Percentiles rank a stretch among this genome's conserved stretches.
phyloP scores from a whole-genome alignment of 2,113 vertebrate genomes.

The Bubo scandiacus region DNA sequence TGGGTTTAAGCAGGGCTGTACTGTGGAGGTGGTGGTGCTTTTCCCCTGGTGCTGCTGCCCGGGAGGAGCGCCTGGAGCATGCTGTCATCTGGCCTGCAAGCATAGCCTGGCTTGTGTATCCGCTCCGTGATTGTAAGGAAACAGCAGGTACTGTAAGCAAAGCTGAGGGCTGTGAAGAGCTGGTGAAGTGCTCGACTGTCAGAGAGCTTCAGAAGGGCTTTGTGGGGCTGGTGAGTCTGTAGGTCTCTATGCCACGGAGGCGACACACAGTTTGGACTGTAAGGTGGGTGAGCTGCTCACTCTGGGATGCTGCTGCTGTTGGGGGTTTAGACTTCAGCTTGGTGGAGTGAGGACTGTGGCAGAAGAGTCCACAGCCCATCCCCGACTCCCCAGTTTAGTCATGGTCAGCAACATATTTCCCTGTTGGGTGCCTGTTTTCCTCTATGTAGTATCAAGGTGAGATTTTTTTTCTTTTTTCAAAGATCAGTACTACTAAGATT shows the following conservation, averaged over 20 bases:
- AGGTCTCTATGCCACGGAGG: fast-evolving
- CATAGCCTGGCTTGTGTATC: neutral
- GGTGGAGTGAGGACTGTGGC: neutral
- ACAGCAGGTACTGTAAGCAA: neutral
- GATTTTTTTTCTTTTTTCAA: neutral
- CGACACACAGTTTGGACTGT: fast-evolving
- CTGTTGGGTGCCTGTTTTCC: neutral
- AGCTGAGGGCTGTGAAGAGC: neutral
- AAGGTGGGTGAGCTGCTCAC: neutral
- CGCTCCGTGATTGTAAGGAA: neutral
- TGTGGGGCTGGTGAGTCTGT: neutral
- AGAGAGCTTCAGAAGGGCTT: neutral
- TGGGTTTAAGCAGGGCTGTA: neutral
- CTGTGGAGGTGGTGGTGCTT: neutral
- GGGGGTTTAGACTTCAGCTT: neutral
- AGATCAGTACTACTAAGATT: neutral
- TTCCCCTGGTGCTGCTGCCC: neutral
- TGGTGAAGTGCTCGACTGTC: neutral
- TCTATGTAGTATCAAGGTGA: neutral
- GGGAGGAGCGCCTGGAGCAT: neutral
- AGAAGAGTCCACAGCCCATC: neutral
- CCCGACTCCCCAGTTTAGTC: neutral
- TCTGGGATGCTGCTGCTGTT: neutral
- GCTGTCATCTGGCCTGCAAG: neutral
- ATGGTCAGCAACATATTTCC: neutral